phyloP scores from a whole-genome alignment of 2,113 vertebrate genomes.

The Psephotus haematonotus region DNA sequence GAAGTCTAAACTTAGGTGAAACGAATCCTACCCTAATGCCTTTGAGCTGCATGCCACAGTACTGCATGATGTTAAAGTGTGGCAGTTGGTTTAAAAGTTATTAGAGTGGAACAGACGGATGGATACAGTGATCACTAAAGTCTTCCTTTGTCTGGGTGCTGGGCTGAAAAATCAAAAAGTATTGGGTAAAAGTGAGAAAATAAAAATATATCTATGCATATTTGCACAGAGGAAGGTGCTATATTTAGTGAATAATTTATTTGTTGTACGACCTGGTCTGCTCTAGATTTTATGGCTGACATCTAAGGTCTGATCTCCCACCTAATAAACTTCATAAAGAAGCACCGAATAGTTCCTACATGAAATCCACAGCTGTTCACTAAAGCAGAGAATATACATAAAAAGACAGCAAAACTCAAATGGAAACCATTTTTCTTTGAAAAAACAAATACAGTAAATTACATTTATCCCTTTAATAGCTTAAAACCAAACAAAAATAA shows the following conservation, averaged over 20 bases:
- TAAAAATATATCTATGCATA: neutral
- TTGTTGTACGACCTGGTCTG: neutral
- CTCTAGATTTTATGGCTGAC: neutral
- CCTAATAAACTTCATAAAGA: neutral
- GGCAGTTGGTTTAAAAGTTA: neutral
- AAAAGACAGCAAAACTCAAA: neutral
- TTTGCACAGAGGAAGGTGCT: neutral
- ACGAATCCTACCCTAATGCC: neutral
- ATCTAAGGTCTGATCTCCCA: neutral
- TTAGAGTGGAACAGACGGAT: neutral
- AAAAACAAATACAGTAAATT: neutral
- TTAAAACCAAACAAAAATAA: neutral
- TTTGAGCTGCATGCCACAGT: neutral
- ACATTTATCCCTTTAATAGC: neutral
- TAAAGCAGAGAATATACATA: neutral
- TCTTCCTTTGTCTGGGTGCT: neutral
- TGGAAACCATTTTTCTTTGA: neutral
- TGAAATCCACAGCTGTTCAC: neutral
- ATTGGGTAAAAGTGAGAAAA: neutral
- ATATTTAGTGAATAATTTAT: neutral
- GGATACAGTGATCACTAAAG: neutral
- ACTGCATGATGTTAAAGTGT: neutral
- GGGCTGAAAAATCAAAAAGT: neutral
- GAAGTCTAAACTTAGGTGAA: conserved; percentile 46
- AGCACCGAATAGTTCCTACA: neutral